These are phyloP conservation scores for Bursaphelenchus okinawaensis DNA, from an alignment of 2,888 invertebrate species.

Conservation along the genomic window DNA sequence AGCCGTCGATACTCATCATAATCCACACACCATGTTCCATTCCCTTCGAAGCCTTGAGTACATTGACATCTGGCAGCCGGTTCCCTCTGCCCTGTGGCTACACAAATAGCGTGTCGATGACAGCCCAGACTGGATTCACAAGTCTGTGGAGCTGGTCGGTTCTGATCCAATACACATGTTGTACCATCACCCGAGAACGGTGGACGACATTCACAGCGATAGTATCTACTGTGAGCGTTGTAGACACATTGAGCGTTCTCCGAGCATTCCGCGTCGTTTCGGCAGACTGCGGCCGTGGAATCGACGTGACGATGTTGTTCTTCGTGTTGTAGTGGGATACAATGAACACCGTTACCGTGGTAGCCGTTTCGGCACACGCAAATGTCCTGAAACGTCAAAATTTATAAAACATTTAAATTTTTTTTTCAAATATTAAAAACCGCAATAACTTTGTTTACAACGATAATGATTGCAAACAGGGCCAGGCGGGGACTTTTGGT, in stretches of 20 bases:
- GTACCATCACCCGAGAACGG: slow-evolving; percentile 86
- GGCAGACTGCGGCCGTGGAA: slow-evolving; percentile 41
- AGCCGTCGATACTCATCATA: background rate
- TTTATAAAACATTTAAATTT: background rate
- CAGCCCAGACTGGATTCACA: slow-evolving; percentile 20
- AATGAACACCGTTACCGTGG: slow-evolving; percentile 66
- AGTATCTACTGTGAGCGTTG: slow-evolving; percentile 39
- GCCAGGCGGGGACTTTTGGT: slow-evolving; percentile 9
- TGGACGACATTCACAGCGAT: slow-evolving; percentile 64
- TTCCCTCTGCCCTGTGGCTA: slow-evolving; percentile 7
- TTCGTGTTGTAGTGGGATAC: slow-evolving; percentile 36
- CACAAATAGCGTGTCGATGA: slow-evolving; percentile 24
- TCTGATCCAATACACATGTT: slow-evolving; percentile 65
- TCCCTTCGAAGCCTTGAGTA: slow-evolving; percentile 48
- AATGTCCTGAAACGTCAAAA: slow-evolving; percentile 34
- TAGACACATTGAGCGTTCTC: slow-evolving; percentile 52
- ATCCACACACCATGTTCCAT: background rate
- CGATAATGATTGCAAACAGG: too few relatives aligned
- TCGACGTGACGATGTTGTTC: background rate
- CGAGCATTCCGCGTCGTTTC: slow-evolving; percentile 49
- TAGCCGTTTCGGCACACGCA: slow-evolving; percentile 71
- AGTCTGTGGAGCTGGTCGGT: background rate
- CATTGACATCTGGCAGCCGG: slow-evolving; percentile 43
- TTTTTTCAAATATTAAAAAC: too few relatives aligned
- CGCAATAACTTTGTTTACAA: too few relatives aligned